Evolutionary conservation across 2,797 vertebrate species (phyloP).

Genomic region (Phalanger gymnotis): DNA sequence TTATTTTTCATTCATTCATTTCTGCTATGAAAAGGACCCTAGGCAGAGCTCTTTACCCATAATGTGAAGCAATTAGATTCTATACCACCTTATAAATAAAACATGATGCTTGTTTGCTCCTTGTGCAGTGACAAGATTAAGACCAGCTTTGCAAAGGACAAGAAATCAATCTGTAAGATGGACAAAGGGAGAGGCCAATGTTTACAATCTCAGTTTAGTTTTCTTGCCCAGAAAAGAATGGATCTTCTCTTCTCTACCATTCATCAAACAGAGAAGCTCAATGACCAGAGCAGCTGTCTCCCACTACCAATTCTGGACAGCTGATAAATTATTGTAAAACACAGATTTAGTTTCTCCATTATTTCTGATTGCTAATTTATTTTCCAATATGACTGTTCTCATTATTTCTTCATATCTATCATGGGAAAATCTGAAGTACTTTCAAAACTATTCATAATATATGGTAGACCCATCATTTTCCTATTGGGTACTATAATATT

Average conservation of each 20-base stretch:
- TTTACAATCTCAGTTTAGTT: constrained; percentile 41
- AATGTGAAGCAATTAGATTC: not conserved
- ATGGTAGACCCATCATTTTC: not conserved
- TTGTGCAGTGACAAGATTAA: constrained; percentile 35
- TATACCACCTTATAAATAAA: not conserved
- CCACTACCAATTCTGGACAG: constrained; percentile 51
- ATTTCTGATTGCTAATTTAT: constrained; percentile 28
- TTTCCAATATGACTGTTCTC: constrained; percentile 42
- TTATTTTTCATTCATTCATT: not conserved
- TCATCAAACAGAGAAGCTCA: constrained; percentile 37
- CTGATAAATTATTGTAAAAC: constrained; percentile 58
- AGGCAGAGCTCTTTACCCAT: not conserved
- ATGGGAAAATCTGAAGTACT: not conserved
- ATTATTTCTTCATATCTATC: constrained; percentile 18
- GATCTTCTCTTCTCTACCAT: constrained; percentile 9
- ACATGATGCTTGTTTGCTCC: not conserved
- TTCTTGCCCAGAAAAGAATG: constrained; percentile 58
- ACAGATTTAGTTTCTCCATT: constrained; percentile 47
- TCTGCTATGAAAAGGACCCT: not conserved
- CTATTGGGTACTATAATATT: not conserved
- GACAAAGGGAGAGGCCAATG: not conserved
- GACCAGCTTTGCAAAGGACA: not conserved
- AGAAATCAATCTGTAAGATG: constrained; percentile 34
- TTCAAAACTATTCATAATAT: constrained; percentile 2
- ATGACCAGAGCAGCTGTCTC: not conserved